Base-by-base conservation (phyloP, 2,797 vertebrate genomes). In the Parotocinclus haroldoi region DNA sequence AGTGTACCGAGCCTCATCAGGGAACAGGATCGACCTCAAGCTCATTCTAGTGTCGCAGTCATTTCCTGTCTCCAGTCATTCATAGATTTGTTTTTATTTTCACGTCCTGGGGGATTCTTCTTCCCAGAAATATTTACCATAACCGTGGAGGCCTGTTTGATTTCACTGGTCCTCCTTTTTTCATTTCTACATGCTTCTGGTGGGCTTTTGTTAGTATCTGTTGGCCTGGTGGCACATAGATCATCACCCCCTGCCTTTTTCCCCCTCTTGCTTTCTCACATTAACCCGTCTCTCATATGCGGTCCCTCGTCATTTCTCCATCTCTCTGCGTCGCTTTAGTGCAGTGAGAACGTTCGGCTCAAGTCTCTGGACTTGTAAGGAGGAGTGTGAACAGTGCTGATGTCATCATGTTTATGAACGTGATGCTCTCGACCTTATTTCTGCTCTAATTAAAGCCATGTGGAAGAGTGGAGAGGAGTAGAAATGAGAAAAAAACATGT, bases 381-480 rank as follows among this genome's bases (percentile, higher is more conserved):
- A 76, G 73, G 66, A 71, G 78, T 72, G 53, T 56, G 78, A 75
- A 72, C 46, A 53, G 27, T 52, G 63, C 52, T 85, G 84, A 89
- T 74, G 81, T 88, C 83, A 27, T 27, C 27, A 85, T 78, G 70
- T 55, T 71, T 71, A 71, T 48, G 68, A 79, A 74, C 72, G 73
- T 65, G 71, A 68, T 77, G 73, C 79, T 79, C 82, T 80, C 76
- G 81, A 84, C 84, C 83, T 76, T 82, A 82, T 81, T 86, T 84
- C 80, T 77, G 37, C 77, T 77, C 59, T 86, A 89, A 91, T 86
- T 77, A 81, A 90, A 90, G 86, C 88, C 90, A 91, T 87, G 88
- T 85, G 72, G 42, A 68, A 27, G 84, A 81, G 78, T 69, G 72
- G 18, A 57, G 68, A 36, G 10, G 38, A 12, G 27, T 10, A 37